A percentile compares a stretch with the other conserved stretches of the same genome.
Evolutionary conservation across 2,888 invertebrate species (phyloP).

Genomic region (Podabrus alpinus): DNA sequence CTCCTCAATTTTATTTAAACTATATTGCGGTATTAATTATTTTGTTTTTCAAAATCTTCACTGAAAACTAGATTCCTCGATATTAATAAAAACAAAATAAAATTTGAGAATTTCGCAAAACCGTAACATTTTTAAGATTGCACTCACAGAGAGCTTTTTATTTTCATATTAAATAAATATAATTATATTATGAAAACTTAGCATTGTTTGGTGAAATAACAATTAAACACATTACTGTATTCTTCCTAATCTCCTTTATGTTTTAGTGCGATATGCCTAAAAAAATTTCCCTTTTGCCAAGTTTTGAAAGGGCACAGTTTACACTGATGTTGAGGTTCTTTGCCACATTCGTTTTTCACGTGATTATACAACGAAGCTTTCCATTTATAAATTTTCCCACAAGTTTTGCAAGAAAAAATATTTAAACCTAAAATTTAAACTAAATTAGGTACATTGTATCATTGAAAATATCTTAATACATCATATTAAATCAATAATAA

Average conservation of each 20-base stretch:
- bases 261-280: background rate
- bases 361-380: slow-evolving; percentile 21
- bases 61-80: no score
- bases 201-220: no score
- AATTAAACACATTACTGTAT: no score
- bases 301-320: slow-evolving; percentile 34
- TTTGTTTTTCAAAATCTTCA: background rate
- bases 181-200: no score
- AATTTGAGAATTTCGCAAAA: no score
- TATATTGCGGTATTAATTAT: background rate
- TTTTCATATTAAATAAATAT: no score
- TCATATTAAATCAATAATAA: background rate
- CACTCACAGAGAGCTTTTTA: no score
- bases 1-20: no score
- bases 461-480: background rate
- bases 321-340: slow-evolving; percentile 37
- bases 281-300: slow-evolving; percentile 18
- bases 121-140: no score
- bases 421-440: background rate
- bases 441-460: background rate
- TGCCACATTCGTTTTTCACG: slow-evolving; percentile 49
- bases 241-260: background rate
- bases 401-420: slow-evolving; percentile 14
- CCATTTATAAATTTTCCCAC: slow-evolving; percentile 23
- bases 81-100: no score